Evolutionary conservation across 2,113 vertebrate species (phyloP), one percentile per base, ranked within the genome.

Genomic region (Saiga tatarica): DNA sequence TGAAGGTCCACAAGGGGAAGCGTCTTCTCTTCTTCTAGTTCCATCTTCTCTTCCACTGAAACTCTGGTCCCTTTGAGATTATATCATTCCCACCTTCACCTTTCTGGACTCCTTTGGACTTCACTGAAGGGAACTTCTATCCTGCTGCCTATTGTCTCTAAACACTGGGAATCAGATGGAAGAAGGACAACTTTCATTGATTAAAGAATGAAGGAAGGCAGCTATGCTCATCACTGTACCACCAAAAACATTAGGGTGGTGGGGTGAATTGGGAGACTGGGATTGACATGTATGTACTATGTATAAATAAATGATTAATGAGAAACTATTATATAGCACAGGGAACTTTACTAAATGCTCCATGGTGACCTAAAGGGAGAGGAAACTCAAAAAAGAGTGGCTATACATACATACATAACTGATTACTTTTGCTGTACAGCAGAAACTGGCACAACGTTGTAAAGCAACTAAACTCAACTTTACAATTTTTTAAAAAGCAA

Each of bases 51-150:
- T 74, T 84, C 50, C 36, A 45, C 2, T 36, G 26, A 86, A 89
- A 84, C 45, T 71, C 52, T 55, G 3, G 25, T 60, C 94, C 28
- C 33, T 71, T 83, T 53, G 42, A 95, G 90, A 71, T 95, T 33
- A 67, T 5, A 7, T 53, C 81, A 26, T 83, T 28, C 2, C 25
- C 64, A 42, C 52, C 83, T 90, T 87, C 64, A 42, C 52, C 83
- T 90, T 87, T 52, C 64, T 85, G 23, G 21, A 33, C 5, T 62
- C 76, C 62, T 95, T 71, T 89, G 50, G 42, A 12, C 23, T 39
- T 82, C 45, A 57, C 0, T n/a, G 55, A 83, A 67, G 71, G 79
- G 76, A 67, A 90, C 83, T 71, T 89, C 55, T 87, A 6, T 78
- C 17, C 13, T 62, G 17, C 4, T n/a, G 36, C 16, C 11, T 36